Percentiles rank a stretch among this genome's conserved stretches.
Conservation (phyloP, 2,797 vertebrate genomes). For the Steatocranus sp. region DNA sequence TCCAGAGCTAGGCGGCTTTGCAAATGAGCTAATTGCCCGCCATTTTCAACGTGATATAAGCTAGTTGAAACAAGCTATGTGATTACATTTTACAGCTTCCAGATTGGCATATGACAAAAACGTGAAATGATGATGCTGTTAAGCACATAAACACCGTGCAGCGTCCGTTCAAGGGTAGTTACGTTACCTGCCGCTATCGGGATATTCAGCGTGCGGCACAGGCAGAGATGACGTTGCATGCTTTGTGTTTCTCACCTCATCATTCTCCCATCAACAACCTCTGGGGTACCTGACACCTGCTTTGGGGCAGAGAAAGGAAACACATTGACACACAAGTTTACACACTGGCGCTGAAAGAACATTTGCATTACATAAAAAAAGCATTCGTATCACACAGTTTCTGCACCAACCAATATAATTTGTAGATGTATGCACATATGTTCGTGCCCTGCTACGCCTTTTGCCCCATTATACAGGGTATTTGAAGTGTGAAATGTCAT, state of each 20-base stretch:
- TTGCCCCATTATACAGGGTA: background rate
- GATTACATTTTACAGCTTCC: background rate
- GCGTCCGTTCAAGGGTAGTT: background rate
- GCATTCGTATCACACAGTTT: background rate
- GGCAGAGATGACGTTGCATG: constrained; percentile 21
- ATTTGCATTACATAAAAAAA: background rate
- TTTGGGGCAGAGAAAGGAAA: background rate
- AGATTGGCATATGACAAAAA: background rate
- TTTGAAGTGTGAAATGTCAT: constrained; percentile 46
- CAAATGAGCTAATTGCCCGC: constrained; percentile 12
- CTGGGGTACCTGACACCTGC: constrained; percentile 24
- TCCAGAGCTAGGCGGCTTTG: background rate
- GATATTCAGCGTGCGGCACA: constrained; percentile 3
- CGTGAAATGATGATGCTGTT: background rate
- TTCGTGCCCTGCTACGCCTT: background rate
- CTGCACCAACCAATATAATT: background rate
- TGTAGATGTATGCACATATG: background rate
- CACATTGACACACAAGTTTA: background rate
- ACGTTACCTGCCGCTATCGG: background rate
- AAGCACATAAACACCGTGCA: background rate
- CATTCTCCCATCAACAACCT: constrained; percentile 39
- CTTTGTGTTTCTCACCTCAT: constrained; percentile 53
- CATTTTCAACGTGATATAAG: background rate
- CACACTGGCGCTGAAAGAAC: background rate
- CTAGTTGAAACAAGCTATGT: background rate